Evolutionary conservation across 2,797 vertebrate genomes (phyloP), one percentile per base, ranked within the genome.

Genomic region (Enteromius unitaeniatus): DNA sequence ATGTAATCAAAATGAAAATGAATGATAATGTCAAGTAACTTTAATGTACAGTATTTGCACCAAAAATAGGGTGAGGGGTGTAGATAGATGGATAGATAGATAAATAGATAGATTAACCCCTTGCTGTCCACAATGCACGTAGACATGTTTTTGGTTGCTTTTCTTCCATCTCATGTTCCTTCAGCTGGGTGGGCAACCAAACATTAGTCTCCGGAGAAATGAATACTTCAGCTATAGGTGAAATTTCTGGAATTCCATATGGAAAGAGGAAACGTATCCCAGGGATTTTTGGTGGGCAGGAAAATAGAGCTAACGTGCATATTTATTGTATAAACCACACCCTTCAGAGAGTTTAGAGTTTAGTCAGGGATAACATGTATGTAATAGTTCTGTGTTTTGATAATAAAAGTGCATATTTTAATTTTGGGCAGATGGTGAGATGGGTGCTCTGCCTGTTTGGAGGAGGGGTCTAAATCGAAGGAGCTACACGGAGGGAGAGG

Each of bases 401-500:
- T 53, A 2, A 19, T 51, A 17, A 49, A 17, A 49, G 8, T 7
- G 8, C 40, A 40, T 42, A 8, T 42, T 75, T 86, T 65, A 76
- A 51, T 81, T 23, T 17, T 72, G 42, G 42, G 70, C 88, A 94
- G 94, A 91, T 23, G 31, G 80, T 2, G 90, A 91, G 7, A 83
- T 83, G 40, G 89, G 90, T 87, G 69, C 3, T 0, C 58, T 89
- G 45, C 81, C 88, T 0, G 86, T 91, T 55, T 91, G 94, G 89
- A 93, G 92, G 86, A 95, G 92, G 87, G 86, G 88, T 0, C 89
- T 92, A 60, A 95, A 93, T 86, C 93, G 90, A 85, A 92, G 92
- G 89, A 96, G 93, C 84, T 95, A 91, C 89, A 90, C 93, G 13
- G 95, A 96, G 84, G 95, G 93, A 58, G 95, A 95, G 79, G 87